Evolutionary conservation across 2,888 invertebrate species (phyloP), one percentile per base, ranked within the genome.

Genomic region (Cheilosia soror): DNA sequence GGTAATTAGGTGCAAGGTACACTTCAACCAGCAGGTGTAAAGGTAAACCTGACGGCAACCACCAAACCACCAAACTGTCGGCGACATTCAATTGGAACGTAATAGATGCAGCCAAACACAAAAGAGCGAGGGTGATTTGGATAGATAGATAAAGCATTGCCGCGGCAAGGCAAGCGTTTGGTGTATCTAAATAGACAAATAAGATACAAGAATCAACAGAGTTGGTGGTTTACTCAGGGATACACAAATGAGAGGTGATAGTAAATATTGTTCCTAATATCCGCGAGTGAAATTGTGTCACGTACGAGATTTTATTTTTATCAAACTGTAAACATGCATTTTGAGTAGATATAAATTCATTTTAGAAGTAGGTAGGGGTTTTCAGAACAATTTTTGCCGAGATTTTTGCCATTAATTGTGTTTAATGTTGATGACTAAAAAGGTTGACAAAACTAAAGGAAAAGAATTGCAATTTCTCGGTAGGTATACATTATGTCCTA

Each of bases 1-100:
- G 44, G 60, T 80, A 80, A 80, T 75, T 75, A 80, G 75, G 75
- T 75, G 80, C 66, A 75, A 75, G 80, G 44, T 80, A 80, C 66
- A 68, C 47, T 62, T 37, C 37, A 11, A 66, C 66, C n/a, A 37
- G 60, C 66, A 68, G 73, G 66, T 75, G 60, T 37, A 58, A 60
- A 33, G 37, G 49, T 72, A 51, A 11, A 73, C 63, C 72, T 44
- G 62, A 11, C 1, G 60, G 58, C 37, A 47, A 47, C 55, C 31
- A 40, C 37, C 27, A 57, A 9, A 40, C 31, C 42, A 57, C 20
- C 42, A 58, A 58, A 55, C 69, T 75, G 75, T 66, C 53, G 65
- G 60, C 72, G 73, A 79, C 72, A 73, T 47, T 65, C 58, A 57
- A 57, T 72, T 58, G 55, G 40, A 71, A 55, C 60, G 55, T 71